phyloP scores from a whole-genome alignment of 2,797 vertebrate species.

The Danio tinwini region DNA sequence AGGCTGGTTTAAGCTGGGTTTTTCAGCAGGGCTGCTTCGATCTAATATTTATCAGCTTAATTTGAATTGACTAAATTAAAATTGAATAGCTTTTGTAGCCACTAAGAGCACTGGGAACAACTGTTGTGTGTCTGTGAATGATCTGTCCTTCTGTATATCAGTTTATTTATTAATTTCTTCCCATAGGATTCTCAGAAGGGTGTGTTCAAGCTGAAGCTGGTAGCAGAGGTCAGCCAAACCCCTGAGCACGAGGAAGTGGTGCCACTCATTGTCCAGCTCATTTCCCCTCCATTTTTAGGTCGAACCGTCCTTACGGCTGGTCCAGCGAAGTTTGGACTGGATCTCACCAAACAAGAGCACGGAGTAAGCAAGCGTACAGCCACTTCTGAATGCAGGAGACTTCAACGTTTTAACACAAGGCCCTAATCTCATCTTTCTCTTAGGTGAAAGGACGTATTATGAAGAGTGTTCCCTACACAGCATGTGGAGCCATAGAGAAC shows the following conservation, averaged over 20 bases:
- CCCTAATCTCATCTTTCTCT: neutral
- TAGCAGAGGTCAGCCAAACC: slow-evolving; percentile 78
- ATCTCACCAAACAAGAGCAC: slow-evolving; percentile 83
- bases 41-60: neutral
- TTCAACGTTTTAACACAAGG: neutral
- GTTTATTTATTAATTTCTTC: slow-evolving; percentile 13
- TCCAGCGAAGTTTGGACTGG: slow-evolving; percentile 85
- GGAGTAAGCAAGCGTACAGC: slow-evolving; percentile 68
- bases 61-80: neutral
- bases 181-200: slow-evolving; percentile 70
- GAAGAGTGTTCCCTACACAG: slow-evolving; percentile 78
- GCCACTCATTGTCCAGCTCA: slow-evolving; percentile 81
- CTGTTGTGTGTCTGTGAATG: neutral
- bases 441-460: slow-evolving; percentile 81
- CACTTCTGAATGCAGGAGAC: neutral
- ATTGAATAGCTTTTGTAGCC: neutral
- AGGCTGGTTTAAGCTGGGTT: no score
- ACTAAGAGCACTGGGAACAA: neutral
- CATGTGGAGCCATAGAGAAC: slow-evolving; percentile 77
- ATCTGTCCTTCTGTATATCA: no score
- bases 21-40: no score
- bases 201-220: slow-evolving; percentile 77
- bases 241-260: slow-evolving; percentile 75
- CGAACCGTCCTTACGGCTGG: slow-evolving; percentile 79
- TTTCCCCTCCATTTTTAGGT: slow-evolving; percentile 83